Conservation (phyloP, 2,113 vertebrate genomes). For the Esox niger region DNA sequence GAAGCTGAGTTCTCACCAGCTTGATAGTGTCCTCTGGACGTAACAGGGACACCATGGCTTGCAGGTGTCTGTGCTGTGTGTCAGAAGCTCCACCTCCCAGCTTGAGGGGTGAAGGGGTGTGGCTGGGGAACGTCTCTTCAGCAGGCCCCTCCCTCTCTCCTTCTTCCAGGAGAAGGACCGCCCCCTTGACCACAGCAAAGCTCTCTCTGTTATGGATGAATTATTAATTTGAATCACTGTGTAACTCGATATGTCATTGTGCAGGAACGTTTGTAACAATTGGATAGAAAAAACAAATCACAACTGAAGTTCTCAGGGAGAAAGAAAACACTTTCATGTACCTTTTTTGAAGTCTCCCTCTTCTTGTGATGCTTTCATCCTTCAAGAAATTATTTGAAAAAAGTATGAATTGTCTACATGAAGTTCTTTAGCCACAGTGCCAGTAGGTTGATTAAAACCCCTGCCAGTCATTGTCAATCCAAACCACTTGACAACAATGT, state of each 20-base stretch:
- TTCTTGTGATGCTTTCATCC: constrained; percentile 71
- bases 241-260: too few relatives aligned
- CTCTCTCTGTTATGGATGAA: constrained; percentile 79
- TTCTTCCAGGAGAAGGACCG: constrained; percentile 80
- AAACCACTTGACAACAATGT: too few relatives aligned
- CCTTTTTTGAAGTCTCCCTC: constrained; percentile 84
- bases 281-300: neutral
- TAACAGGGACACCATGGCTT: constrained; percentile 85
- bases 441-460: too few relatives aligned
- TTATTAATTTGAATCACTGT: neutral
- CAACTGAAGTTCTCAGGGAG: too few relatives aligned
- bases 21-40: constrained; percentile 85
- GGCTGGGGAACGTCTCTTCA: constrained; percentile 35
- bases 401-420: too few relatives aligned
- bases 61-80: constrained; percentile 75
- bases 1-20: constrained; percentile 75
- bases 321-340: constrained; percentile 42
- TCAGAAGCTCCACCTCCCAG: constrained; percentile 50
- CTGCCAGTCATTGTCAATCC: too few relatives aligned
- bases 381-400: constrained; percentile 51
- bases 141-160: constrained; percentile 50
- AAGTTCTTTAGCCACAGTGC: neutral
- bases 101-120: constrained; percentile 27
- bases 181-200: constrained; percentile 89
- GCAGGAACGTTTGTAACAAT: too few relatives aligned